Base-by-base conservation (phyloP, 2,113 vertebrate genomes). In the Poecilia latipinna region DNA sequence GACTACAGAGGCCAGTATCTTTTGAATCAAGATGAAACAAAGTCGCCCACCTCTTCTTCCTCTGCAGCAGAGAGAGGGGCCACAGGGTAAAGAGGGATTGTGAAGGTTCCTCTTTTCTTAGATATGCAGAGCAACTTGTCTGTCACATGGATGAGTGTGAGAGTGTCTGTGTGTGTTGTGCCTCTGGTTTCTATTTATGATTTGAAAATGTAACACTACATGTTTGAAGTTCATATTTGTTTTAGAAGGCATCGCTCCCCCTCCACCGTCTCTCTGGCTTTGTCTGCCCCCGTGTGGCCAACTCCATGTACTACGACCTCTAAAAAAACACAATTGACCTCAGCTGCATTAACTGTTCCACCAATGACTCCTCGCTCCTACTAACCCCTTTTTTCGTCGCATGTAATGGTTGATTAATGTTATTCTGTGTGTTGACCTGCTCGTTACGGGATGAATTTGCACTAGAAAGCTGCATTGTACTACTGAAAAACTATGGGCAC, bases 391-490 rank as follows among this genome's bases (percentile, higher is more conserved):
- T 77, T 54, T 73, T 15, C 33, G 12, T 76, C 17, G 77, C 29
- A 11, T 71, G 8, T 48, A 19, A 26, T 26, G 24, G 1, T 2
- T 31, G 17, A 6, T 33, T 68, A 57, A 65, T 11, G 11, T 6
- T 17, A 64, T 4, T 42, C 62, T 11, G 61, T 31, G n/a, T 31
- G 24, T 76, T 31, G 6, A 60, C 74, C 65, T 74, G 48, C 70
- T 84, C 48, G 74, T 72, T 32, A 70, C 81, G 61, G 67, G 74
- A 51, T 72, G 84, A 88, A 79, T 75, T 93, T 93, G 91, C 91
- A 93, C 91, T 90, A 77, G 74, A 84, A 51, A 66, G 60, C 64
- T 88, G 86, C 80, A 75, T 86, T 85, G 79, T 92, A 92, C 92
- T 93, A 92, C 92, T 93, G 92, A 92, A 68, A 68, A 77, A 64